Conservation (phyloP, 2,113 vertebrate species). For the Cisticola juncidis region DNA sequence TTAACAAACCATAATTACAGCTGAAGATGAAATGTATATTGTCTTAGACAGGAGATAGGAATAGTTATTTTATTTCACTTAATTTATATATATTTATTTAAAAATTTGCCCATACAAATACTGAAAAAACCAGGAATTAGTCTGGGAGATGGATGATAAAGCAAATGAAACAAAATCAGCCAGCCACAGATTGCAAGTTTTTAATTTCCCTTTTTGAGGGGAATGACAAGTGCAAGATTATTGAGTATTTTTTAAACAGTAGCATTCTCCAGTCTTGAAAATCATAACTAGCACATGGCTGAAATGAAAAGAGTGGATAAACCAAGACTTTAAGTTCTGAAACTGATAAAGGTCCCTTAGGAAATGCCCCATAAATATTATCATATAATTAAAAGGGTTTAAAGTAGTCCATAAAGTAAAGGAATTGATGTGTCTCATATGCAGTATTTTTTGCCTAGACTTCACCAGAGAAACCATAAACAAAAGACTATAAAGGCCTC, state of each 20-base stretch:
- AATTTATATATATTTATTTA: neutral
- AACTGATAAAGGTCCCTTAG: slow-evolving; percentile 36
- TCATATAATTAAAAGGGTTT: slow-evolving; percentile 64
- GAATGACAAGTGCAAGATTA: neutral
- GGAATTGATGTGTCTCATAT: slow-evolving; percentile 65
- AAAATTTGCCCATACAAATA: neutral
- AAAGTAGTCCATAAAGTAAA: slow-evolving; percentile 64
- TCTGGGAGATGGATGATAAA: neutral
- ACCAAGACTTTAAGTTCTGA: slow-evolving; percentile 23
- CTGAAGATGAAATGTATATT: neutral
- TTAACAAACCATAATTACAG: neutral
- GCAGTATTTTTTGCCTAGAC: slow-evolving; percentile 68
- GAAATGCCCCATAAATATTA: slow-evolving; percentile 63
- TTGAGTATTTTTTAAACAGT: neutral
- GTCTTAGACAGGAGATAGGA: neutral
- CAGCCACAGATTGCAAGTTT: neutral
- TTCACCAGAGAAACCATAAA: slow-evolving; percentile 66
- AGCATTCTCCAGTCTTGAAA: neutral
- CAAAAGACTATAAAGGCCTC: slow-evolving; percentile 60
- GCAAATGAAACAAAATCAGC: neutral
- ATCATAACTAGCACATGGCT: slow-evolving; percentile 3
- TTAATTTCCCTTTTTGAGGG: neutral
- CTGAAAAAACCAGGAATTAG: neutral
- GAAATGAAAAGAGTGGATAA: neutral
- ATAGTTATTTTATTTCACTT: neutral